These are phyloP conservation scores for Aethes cnicana DNA, from an alignment of 2,888 invertebrate species.

Conservation along the genomic window DNA sequence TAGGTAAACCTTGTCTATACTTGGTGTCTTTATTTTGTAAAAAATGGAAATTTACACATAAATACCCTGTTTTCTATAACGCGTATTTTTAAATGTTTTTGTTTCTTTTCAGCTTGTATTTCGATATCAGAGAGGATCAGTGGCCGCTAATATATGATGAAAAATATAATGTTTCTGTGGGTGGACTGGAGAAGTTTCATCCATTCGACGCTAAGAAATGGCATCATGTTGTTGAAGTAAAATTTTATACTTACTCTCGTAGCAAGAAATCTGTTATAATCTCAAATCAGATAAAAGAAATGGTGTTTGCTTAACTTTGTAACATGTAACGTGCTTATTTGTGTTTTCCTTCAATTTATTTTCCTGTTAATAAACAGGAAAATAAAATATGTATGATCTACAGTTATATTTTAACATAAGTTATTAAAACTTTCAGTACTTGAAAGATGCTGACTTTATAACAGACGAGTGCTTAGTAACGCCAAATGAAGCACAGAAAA, in stretches of 20 bases:
- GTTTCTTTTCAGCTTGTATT: conserved; percentile 66
- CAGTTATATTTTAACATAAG: no score
- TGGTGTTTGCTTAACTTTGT: not conserved
- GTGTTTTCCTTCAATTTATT: not conserved
- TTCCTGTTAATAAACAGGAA: no score
- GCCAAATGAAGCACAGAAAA: conserved; percentile 87
- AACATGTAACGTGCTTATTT: not conserved
- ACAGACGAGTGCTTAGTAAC: conserved; percentile 83
- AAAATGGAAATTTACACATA: no score
- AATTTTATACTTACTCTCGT: no score
- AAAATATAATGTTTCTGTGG: conserved; percentile 90
- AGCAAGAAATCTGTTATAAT: no score
- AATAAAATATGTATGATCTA: no score
- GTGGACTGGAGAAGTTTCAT: conserved; percentile 92
- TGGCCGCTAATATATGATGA: conserved; percentile 91
- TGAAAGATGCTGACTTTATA: conserved; percentile 84
- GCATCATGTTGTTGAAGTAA: conserved; percentile 88
- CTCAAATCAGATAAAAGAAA: no score
- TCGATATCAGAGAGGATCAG: conserved; percentile 81
- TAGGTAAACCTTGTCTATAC: conserved; percentile 1
- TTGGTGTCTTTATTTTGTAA: not conserved
- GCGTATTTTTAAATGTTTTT: not conserved
- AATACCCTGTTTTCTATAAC: no score
- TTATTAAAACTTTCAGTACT: conserved; percentile 77
- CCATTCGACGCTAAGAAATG: conserved; percentile 95